Evolutionary conservation across 1,140 invertebrate species (phyloP).

Genomic region (Drosophila mayri): DNA sequence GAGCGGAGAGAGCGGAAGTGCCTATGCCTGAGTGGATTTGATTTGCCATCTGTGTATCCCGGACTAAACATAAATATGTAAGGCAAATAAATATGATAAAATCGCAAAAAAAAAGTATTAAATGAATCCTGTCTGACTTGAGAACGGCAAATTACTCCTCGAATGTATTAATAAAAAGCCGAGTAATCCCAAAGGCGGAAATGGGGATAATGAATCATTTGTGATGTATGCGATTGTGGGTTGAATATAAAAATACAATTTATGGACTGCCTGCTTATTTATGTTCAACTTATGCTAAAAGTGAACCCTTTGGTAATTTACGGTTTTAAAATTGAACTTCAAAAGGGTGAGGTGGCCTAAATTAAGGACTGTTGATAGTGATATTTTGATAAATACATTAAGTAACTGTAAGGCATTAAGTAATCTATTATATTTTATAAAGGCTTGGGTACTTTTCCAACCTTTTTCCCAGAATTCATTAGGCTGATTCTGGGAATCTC

Average conservation of each 20-base stretch:
- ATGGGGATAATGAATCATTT: conserved; percentile 59
- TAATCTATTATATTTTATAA: background rate
- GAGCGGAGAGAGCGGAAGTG: conserved; percentile 61
- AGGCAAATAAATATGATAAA: conserved; percentile 47
- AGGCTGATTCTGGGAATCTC: conserved; percentile 31
- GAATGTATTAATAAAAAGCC: conserved; percentile 34
- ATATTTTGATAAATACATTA: background rate
- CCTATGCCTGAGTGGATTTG: conserved; percentile 65
- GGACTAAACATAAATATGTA: conserved; percentile 33
- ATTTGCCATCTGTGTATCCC: conserved; percentile 48
- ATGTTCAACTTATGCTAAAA: conserved; percentile 15
- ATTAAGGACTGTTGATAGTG: background rate
- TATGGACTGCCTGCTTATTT: conserved; percentile 12
- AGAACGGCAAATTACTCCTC: conserved; percentile 12
- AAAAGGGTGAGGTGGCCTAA: background rate
- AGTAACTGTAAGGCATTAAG: background rate
- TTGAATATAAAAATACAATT: conserved; percentile 30
- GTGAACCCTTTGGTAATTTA: conserved; percentile 4
- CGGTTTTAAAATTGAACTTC: background rate
- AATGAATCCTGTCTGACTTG: conserved; percentile 27
- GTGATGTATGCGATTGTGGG: conserved; percentile 34
- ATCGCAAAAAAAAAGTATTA: conserved; percentile 46
- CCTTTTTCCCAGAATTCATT: background rate
- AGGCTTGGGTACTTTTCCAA: background rate
- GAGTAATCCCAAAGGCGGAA: conserved; percentile 41